Evolutionary conservation across 2,888 invertebrate species (phyloP).

Genomic region (Drosophila cognata): DNA sequence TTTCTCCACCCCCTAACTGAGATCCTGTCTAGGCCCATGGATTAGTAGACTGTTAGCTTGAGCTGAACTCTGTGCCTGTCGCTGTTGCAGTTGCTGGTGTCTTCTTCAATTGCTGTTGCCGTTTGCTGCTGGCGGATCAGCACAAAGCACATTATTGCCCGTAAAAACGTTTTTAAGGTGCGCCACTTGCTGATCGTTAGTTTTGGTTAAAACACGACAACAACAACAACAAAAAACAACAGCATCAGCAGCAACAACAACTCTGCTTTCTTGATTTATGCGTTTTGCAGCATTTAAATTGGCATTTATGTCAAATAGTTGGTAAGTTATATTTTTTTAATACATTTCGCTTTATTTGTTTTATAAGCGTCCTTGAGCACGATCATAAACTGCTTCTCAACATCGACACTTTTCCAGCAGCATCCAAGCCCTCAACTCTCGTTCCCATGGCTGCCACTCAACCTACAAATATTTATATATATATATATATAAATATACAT

Average conservation of each 20-base stretch:
- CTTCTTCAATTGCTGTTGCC: conserved; percentile 70
- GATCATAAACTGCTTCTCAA: conserved; percentile 47
- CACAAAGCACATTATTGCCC: conserved; percentile 37
- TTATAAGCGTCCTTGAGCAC: conserved; percentile 74
- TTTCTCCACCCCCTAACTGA: not conserved
- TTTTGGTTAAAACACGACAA: conserved; percentile 67
- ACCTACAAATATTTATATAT: conserved; percentile 4
- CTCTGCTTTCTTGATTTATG: conserved; percentile 73
- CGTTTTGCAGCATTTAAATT: conserved; percentile 82
- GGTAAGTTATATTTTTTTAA: conserved; percentile 77
- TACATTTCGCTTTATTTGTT: conserved; percentile 80
- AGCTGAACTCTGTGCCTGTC: conserved; percentile 1
- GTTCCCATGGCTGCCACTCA: conserved; percentile 69
- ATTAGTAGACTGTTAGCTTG: not conserved
- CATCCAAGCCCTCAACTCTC: conserved; percentile 52
- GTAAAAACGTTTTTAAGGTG: conserved; percentile 67
- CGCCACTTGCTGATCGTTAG: conserved; percentile 80
- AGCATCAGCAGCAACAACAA: conserved; percentile 22
- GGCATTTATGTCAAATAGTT: conserved; percentile 80
- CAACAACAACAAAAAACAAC: conserved; percentile 33
- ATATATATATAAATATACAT: not conserved
- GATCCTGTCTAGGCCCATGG: conserved; percentile 2
- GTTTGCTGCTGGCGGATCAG: conserved; percentile 33
- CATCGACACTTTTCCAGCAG: conserved; percentile 77
- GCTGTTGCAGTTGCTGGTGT: conserved; percentile 50